phyloP scores from a whole-genome alignment of 2,888 invertebrate genomes.

The Ophioninae sp. region DNA sequence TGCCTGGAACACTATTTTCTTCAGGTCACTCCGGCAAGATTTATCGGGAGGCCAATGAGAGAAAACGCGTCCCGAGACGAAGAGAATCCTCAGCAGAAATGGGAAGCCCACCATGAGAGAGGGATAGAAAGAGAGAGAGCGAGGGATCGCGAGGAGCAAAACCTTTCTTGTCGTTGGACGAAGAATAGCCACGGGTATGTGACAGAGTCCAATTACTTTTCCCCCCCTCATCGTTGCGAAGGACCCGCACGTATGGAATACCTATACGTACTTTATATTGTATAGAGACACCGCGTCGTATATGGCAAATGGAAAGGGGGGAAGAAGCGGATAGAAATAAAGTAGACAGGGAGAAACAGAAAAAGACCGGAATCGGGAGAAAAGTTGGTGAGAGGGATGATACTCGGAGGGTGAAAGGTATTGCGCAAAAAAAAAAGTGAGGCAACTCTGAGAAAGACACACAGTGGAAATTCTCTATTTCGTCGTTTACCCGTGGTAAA shows the following conservation, averaged over 20 bases:
- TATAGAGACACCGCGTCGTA: constrained; percentile 23
- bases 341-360: constrained; percentile 34
- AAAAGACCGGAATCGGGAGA: constrained; percentile 30
- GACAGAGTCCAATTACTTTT: constrained; percentile 76
- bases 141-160: constrained; percentile 66
- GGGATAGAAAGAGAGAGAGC: constrained; percentile 10
- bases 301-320: constrained; percentile 35
- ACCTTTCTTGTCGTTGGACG: constrained; percentile 56
- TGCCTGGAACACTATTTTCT: constrained; percentile 57
- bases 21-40: constrained; percentile 69
- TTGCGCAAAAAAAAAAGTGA: constrained; percentile 26
- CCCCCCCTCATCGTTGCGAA: constrained; percentile 64
- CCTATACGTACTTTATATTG: constrained; percentile 46
- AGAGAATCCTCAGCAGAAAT: constrained; percentile 44
- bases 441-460: constrained; percentile 48
- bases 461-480: constrained; percentile 49
- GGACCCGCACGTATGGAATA: constrained; percentile 23
- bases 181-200: constrained; percentile 75
- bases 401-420: constrained; percentile 29
- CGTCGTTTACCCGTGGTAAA: constrained; percentile 58
- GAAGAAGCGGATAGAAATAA: constrained; percentile 47
- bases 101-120: background rate
- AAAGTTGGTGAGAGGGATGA: constrained; percentile 48
- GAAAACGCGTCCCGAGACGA: constrained; percentile 47
- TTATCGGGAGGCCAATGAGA: constrained; percentile 75